Base-by-base conservation (phyloP, 2,797 vertebrate species). In the Microchirus variegatus region DNA sequence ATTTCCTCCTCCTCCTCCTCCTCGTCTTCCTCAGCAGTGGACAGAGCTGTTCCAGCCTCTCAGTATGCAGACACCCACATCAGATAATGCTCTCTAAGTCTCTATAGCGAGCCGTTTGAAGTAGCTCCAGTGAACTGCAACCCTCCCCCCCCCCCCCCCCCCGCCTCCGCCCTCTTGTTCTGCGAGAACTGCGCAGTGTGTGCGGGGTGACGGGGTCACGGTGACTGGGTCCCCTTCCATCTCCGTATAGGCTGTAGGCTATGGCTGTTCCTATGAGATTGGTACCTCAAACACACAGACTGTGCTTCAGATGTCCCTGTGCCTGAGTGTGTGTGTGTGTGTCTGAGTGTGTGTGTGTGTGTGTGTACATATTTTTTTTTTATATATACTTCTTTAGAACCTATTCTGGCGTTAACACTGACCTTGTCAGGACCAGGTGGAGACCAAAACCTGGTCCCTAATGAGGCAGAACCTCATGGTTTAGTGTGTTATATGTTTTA, bases 241-340 rank as follows among this genome's bases (percentile, higher is more conserved):
- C 87, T 90, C 87, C 87, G 90, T 90, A 90, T 82, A 90, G 89
- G 90, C 90, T 92, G 87, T 87, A 90, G 90, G 90, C 89, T 92
- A 92, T 89, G 90, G 87, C 90, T 91, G 89, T 84, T 90, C 87
- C 84, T 86, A 70, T 70, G 89, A 91, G 89, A 90, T 91, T 91
- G 90, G 75, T 73, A 86, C 87, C 88, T 91, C 88, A 91, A 91
- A 90, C 85, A 60, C 85, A 70, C n/a, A 65, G 70, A 26, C 82
- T 62, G 59, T 26, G 80, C 82, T 75, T 91, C 51, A 90, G 88
- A 90, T 87, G 88, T 89, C 36, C 44, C 75, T 48, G 55, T 63
- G 59, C 63, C 15, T 70, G 54, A 75, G 77, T 78, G 69, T 84
- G 80, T 78, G 79, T 71, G 75, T 75, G 86, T 56, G 45, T 74